phyloP scores from a whole-genome alignment of 2,797 vertebrate species.

The Monodelphis domestica region DNA sequence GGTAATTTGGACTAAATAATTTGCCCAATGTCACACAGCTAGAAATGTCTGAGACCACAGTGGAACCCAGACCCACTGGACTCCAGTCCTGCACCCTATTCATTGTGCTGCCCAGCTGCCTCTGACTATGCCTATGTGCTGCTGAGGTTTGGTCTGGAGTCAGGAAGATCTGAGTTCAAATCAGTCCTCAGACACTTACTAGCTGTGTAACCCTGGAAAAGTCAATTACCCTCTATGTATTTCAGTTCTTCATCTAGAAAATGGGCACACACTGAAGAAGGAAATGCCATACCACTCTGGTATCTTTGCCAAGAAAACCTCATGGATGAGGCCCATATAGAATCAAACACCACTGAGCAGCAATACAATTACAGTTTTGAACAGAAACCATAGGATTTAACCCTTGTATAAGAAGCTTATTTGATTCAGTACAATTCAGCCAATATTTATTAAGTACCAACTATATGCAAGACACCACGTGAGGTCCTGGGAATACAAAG shows the following conservation, averaged over 20 bases:
- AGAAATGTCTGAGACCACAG: too few species aligned
- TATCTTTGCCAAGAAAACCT: background rate
- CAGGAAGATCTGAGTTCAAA: background rate
- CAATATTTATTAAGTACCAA: background rate
- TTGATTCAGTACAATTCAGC: background rate
- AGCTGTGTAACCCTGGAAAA: background rate
- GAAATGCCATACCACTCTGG: background rate
- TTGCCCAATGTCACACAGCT: too few species aligned
- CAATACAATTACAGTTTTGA: background rate
- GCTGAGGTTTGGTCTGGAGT: background rate
- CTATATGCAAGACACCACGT: background rate
- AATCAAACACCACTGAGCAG: background rate
- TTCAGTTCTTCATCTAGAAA: background rate
- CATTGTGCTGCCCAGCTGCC: too few species aligned
- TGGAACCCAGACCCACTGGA: too few species aligned
- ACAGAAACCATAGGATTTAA: background rate
- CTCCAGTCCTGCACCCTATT: too few species aligned
- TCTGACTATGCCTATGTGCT: background rate
- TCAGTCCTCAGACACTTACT: background rate
- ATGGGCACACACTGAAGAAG: too few species aligned
- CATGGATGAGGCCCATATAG: background rate
- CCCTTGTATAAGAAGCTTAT: background rate
- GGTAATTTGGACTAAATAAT: too few species aligned
- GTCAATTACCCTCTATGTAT: background rate
- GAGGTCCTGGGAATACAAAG: background rate